A percentile compares a stretch with the other conserved stretches of the same genome.
Conservation (phyloP, 2,888 invertebrate genomes). For the Troides aeacus region DNA sequence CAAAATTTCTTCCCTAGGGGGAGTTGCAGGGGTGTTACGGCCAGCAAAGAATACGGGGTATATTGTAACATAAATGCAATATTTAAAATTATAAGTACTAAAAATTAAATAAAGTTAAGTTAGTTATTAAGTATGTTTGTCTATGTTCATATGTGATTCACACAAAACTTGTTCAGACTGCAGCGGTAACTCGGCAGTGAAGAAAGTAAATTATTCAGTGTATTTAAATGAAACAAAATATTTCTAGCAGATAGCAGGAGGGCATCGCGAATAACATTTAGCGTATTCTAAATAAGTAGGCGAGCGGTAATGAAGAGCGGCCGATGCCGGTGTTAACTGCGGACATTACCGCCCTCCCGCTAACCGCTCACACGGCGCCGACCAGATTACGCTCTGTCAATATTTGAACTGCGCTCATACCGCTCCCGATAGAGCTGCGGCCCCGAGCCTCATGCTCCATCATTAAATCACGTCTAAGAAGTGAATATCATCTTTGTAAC, state of each 20-base stretch:
- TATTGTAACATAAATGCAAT: too few species aligned
- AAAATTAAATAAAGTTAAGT: too few species aligned
- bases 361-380: conserved; percentile 57
- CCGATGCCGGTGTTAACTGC: conserved; percentile 56
- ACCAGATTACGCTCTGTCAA: conserved; percentile 75
- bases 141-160: too few species aligned
- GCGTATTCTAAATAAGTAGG: conserved; percentile 56
- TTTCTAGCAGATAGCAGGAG: conserved; percentile 25
- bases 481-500: neutral
- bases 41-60: too few species aligned
- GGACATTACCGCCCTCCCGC: conserved; percentile 67
- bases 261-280: conserved; percentile 67
- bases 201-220: too few species aligned
- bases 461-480: conserved; percentile 1
- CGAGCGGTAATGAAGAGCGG: conserved; percentile 68
- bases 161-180: neutral
- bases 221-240: neutral
- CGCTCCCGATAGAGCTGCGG: conserved; percentile 33
- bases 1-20: too few species aligned
- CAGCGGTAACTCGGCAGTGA: neutral
- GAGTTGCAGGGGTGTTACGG: too few species aligned
- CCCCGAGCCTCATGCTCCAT: conserved; percentile 18
- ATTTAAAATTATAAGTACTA: too few species aligned
- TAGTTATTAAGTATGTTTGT: too few species aligned
- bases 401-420: conserved; percentile 56